phyloP scores from a whole-genome alignment of 35 echinoderm and acorn worm species.

The Apostichopus japonicus region DNA sequence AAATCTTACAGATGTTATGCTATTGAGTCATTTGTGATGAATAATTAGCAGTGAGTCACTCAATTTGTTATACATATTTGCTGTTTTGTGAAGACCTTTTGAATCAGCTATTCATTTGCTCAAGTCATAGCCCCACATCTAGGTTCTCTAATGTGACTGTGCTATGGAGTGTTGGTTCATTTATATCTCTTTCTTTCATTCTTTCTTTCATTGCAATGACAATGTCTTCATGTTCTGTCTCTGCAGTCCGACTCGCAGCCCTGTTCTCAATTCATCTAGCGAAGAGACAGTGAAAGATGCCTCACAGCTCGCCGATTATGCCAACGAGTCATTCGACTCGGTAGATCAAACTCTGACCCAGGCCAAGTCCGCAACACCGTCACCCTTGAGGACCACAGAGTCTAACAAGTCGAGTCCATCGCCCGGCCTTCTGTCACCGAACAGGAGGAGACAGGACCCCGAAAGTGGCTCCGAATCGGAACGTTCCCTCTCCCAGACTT shows the following conservation, averaged over 20 bases:
- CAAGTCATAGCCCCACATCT: no score
- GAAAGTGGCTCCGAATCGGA: slow-evolving; percentile 99
- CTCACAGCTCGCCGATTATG: slow-evolving; percentile 69
- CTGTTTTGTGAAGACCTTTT: no score
- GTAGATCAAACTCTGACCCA: slow-evolving; percentile 68
- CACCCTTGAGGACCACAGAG: background rate
- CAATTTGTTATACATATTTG: no score
- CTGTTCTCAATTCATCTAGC: slow-evolving; percentile 60
- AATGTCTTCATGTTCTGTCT: background rate
- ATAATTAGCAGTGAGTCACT: no score
- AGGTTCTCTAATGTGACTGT: no score
- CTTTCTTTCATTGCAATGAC: no score
- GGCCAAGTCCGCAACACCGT: slow-evolving; percentile 11
- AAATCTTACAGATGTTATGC: no score
- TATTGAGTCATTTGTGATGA: no score
- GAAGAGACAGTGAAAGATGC: slow-evolving; percentile 87
- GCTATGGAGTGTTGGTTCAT: no score
- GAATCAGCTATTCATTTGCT: no score
- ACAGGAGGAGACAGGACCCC: slow-evolving; percentile 68
- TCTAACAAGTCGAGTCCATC: slow-evolving; percentile 10
- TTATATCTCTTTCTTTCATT: no score
- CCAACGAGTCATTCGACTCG: slow-evolving; percentile 87
- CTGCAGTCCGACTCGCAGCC: slow-evolving; percentile 27
- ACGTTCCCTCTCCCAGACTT: slow-evolving; percentile 90
- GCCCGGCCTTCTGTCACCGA: slow-evolving; percentile 13